Evolutionary conservation across 2,888 invertebrate genomes (phyloP).

Genomic region (Eremobia ochroleuca): DNA sequence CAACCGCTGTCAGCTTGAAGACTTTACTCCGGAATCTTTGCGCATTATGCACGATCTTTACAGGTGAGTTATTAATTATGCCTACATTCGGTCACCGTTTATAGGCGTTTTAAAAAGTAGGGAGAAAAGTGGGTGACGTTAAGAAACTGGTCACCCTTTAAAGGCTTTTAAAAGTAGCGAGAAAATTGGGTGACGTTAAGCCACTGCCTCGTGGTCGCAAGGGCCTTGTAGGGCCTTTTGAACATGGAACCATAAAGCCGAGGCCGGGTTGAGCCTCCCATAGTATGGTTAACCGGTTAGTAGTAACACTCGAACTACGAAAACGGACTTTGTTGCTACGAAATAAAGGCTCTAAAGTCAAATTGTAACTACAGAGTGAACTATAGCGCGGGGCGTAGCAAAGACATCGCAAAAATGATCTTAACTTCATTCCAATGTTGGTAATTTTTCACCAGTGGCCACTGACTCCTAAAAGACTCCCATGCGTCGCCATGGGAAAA

Average conservation of each 20-base stretch:
- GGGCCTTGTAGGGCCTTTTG: background rate
- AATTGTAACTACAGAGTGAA: background rate
- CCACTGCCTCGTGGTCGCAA: background rate
- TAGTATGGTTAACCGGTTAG: background rate
- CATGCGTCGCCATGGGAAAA: background rate
- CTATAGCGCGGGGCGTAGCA: background rate
- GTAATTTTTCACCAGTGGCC: background rate
- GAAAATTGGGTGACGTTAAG: background rate
- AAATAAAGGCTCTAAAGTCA: background rate
- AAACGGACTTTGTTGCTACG: background rate
- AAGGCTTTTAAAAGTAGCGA: too few relatives aligned
- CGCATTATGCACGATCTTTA: conserved; percentile 91
- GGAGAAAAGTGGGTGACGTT: too few relatives aligned
- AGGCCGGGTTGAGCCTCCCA: background rate
- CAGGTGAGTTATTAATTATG: conserved; percentile 75
- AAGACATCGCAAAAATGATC: background rate
- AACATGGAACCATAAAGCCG: background rate
- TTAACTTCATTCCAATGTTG: background rate
- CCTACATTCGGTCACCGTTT: too few relatives aligned
- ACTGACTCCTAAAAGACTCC: background rate
- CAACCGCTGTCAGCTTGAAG: conserved; percentile 94
- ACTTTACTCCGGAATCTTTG: conserved; percentile 92
- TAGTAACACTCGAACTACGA: background rate
- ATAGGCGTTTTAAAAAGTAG: too few relatives aligned
- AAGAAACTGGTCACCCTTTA: too few relatives aligned